phyloP scores from a whole-genome alignment of 2,797 vertebrate species.

The Gymnodraco acuticeps region DNA sequence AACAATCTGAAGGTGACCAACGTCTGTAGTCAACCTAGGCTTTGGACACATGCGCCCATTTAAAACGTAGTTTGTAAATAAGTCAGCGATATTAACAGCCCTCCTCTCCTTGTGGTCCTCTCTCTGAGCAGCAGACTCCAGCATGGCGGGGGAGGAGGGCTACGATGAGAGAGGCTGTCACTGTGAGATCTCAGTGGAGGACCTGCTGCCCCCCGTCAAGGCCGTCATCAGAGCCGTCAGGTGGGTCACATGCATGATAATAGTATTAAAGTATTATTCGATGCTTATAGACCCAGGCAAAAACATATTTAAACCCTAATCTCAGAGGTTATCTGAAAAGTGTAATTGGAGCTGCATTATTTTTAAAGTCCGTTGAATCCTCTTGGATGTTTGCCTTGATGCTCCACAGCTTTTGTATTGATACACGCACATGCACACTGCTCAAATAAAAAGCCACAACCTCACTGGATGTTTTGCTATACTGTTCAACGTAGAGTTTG shows the following conservation, averaged over 20 bases:
- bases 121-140: constrained; percentile 87
- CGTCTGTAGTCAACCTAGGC: too few relatives aligned
- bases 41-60: not conserved
- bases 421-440: constrained; percentile 40
- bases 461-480: constrained; percentile 31
- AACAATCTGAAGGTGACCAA: too few relatives aligned
- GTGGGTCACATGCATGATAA: constrained; percentile 75
- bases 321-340: too few relatives aligned
- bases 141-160: constrained; percentile 89
- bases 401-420: constrained; percentile 48
- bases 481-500: not conserved
- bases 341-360: too few relatives aligned
- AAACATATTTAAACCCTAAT: too few relatives aligned
- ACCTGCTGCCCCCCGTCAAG: constrained; percentile 94
- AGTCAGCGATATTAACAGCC: not conserved
- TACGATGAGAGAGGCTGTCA: constrained; percentile 96
- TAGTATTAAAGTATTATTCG: too few relatives aligned
- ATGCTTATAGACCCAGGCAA: too few relatives aligned
- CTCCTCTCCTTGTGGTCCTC: not conserved
- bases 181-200: constrained; percentile 95
- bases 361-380: not conserved
- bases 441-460: constrained; percentile 29
- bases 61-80: not conserved
- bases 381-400: constrained; percentile 9
- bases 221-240: constrained; percentile 96